Base-by-base conservation (phyloP, 1,140 invertebrate genomes). In the Spodoptera litura region DNA sequence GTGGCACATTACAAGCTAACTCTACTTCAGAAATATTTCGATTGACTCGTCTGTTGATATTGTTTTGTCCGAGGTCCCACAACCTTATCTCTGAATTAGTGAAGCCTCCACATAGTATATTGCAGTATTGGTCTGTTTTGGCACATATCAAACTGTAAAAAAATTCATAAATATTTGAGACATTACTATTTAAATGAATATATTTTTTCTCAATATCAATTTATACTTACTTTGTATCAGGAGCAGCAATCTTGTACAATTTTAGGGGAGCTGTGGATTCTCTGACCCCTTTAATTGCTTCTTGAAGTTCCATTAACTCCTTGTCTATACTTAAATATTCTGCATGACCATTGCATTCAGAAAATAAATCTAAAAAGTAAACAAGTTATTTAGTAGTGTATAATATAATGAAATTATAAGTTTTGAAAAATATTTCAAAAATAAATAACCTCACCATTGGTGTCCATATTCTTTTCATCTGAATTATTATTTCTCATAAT, bases 21-120 rank as follows among this genome's bases (percentile, higher is more conserved):
- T 93, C 90, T 13, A 95, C 81, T 83, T 94, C 90, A 11, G 94
- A 95, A 49, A 95, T 94, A 81, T 95, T 95, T 51, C 87, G 85
- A 79, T 94, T 95, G 0, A 94, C 82, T 64, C 80, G 86, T 58
- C 87, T 85, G 72, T 91, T 92, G 13, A 96, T 89, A 83, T 95
- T 95, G 64, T 96, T 96, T 51, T 96, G 95, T n/a, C 95, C 95
- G 52, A 96, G 95, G 78, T 95, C 95, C 96, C 96, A 96, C 9
- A 96, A 81, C 86, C 96, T 93, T 73, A 96, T 95, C 89, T 96
- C 96, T 5, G 96, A 95, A 78, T 95, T 96, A 78, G 93, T 95
- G 80, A 96, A 96, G 58, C 96, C 96, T 76, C 94, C 95, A 78
- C 95, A 95, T 78, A 96, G 83, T 83, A 95, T 94, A 78, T 96